Base-by-base conservation (phyloP, 2,113 vertebrate species). In the Thymallus thymallus region DNA sequence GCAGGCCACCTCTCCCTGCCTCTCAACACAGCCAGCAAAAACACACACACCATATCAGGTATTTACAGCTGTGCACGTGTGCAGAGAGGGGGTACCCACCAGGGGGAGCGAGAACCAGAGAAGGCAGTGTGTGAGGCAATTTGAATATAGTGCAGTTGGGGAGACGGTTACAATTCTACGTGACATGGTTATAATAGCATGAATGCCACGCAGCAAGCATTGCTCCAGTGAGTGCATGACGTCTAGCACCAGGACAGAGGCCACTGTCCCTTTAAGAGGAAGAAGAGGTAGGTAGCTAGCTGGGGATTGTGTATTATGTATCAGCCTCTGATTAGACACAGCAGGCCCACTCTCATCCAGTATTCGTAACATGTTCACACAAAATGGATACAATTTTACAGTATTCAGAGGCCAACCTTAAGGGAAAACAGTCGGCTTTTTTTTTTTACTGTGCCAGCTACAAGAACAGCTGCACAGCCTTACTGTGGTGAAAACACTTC, bases 11-110 rank as follows among this genome's bases (percentile, higher is more conserved):
- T 76, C 65, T 24, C 24, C 79, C 79, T 60, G 32, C 77, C 80
- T 87, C 74, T 90, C 81, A 87, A 90, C 78, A 90, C 29, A 72
- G 77, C 69, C 45, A 85, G 85, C 80, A 82, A 41, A 41, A 81
- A 85, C 82, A 82, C 69, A 71, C 74, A 81, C 55, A 76, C 30
- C 56, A 71, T 20, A 23, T 55, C 7, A 77, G 74, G 75, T 82
- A 76, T 83, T 87, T 84, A 82, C 81, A 61, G 55, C 61, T 29
- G 60, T 56, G 18, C 14, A 51, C 72, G 64, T 23, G 9, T 65
- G 75, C 46, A 58, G 79, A 74, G 72, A 32, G 30, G 30, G 16
- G 30, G 3, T 1, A 20, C 64, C 18, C 16, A 66, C 30, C 64
- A 66, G 64, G 64, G 64, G 64, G 64, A 62, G 55, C 24, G 51